A percentile compares a stretch with the other conserved stretches of the same genome.
Evolutionary conservation across 2,113 vertebrate species (phyloP).

Genomic region (Strix aluco): DNA sequence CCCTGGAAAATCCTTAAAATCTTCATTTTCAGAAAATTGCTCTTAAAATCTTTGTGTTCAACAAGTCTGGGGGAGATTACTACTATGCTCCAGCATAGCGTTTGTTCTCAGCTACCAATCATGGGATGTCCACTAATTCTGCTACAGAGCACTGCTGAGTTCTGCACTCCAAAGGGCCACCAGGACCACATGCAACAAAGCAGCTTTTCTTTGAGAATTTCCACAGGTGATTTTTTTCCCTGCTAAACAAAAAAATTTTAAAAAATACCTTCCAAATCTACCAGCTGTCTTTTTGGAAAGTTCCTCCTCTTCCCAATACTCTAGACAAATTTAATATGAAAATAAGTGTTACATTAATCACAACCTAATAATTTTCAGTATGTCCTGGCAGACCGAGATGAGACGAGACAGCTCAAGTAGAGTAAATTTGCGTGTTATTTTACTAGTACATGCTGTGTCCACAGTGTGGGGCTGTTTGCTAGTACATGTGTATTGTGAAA

Average conservation of each 20-base stretch:
- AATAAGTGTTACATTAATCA: background rate
- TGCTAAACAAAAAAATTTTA: background rate
- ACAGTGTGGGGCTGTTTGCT: slow-evolving; percentile 44
- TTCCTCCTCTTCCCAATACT: background rate
- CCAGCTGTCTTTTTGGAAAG: background rate
- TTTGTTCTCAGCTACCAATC: background rate
- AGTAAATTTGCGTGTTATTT: background rate
- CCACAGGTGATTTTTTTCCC: background rate
- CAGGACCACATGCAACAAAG: fast-evolving
- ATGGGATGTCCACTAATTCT: background rate
- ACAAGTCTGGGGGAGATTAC: background rate
- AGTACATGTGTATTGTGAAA: background rate
- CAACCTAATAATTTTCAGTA: background rate
- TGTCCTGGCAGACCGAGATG: background rate
- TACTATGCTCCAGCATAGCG: background rate
- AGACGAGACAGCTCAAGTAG: background rate
- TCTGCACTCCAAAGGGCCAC: background rate
- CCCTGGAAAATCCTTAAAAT: background rate
- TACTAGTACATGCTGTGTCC: background rate
- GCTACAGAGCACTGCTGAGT: background rate
- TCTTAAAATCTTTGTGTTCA: background rate
- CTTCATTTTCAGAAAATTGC: background rate
- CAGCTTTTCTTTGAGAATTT: background rate
- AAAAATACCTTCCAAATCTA: background rate
- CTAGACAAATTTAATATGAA: background rate